These are phyloP conservation scores for Chrysotoxum bicinctum DNA, from an alignment of 2,888 invertebrate genomes.

Conservation along the genomic window DNA sequence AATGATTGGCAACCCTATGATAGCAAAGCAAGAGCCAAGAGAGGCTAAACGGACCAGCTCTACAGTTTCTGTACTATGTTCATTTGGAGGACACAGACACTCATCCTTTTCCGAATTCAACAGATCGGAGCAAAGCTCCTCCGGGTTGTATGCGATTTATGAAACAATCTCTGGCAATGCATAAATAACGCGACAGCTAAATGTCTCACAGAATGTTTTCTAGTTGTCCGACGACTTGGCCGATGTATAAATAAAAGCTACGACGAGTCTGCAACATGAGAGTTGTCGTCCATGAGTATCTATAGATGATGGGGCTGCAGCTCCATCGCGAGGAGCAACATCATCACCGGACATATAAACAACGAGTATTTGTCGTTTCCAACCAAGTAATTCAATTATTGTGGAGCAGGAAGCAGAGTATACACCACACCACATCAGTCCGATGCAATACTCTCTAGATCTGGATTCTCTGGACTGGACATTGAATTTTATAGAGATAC, in stretches of 20 bases:
- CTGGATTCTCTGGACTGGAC: conserved; percentile 50
- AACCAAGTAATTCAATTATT: conserved; percentile 75
- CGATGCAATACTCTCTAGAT: conserved; percentile 19
- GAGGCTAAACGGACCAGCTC: too few relatives aligned
- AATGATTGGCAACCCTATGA: too few relatives aligned
- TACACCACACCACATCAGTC: neutral
- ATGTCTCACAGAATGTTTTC: conserved; percentile 72
- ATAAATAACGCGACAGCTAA: conserved; percentile 74
- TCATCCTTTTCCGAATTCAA: conserved; percentile 48
- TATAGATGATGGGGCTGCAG: conserved; percentile 1
- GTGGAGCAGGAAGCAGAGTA: conserved; percentile 33
- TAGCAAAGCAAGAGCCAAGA: too few relatives aligned
- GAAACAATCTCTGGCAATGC: conserved; percentile 74
- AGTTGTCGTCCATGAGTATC: conserved; percentile 1
- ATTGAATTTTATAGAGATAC: conserved; percentile 67
- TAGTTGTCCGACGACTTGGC: conserved; percentile 71
- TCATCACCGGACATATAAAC: conserved; percentile 74
- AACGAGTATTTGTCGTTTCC: conserved; percentile 74
- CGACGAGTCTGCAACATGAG: conserved; percentile 64
- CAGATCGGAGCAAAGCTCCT: conserved; percentile 21
- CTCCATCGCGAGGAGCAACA: conserved; percentile 48
- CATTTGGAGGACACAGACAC: conserved; percentile 22
- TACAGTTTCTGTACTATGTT: neutral
- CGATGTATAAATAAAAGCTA: conserved; percentile 72
- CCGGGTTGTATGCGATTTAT: conserved; percentile 73